A percentile compares a stretch with the other conserved stretches of the same genome.
Evolutionary conservation across 1,140 invertebrate genomes (phyloP).

Genomic region (Calycopis cecrops): DNA sequence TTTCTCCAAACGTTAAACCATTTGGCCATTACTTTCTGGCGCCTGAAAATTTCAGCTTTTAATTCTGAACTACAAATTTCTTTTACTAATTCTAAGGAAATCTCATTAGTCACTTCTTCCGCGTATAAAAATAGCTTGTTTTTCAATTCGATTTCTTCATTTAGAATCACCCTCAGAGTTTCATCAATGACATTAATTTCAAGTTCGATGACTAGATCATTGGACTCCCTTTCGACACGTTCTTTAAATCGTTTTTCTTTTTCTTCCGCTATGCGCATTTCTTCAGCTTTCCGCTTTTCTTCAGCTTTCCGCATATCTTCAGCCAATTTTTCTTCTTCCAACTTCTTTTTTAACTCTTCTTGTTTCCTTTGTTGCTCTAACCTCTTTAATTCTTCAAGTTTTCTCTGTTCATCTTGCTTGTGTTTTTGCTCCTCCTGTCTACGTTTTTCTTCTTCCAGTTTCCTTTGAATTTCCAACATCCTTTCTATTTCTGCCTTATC

Average conservation of each 20-base stretch:
- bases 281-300: constrained; percentile 32
- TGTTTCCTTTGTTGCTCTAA: constrained; percentile 47
- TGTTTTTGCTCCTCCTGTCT: constrained; percentile 32
- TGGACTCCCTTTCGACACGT: constrained; percentile 60
- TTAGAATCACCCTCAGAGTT: constrained; percentile 46
- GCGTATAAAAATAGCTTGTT: constrained; percentile 56
- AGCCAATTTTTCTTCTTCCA: constrained; percentile 54
- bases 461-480: neutral
- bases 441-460: constrained; percentile 25
- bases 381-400: constrained; percentile 29
- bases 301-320: constrained; percentile 28
- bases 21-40: constrained; percentile 48
- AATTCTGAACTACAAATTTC: constrained; percentile 70
- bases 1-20: constrained; percentile 56
- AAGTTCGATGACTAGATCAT: constrained; percentile 47
- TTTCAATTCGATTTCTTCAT: constrained; percentile 57
- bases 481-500: constrained; percentile 18
- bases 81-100: constrained; percentile 66
- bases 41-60: constrained; percentile 60
- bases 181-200: constrained; percentile 61
- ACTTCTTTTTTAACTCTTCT: constrained; percentile 57
- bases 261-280: constrained; percentile 50
- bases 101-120: constrained; percentile 61
- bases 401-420: constrained; percentile 30
- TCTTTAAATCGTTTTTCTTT: constrained; percentile 57